These are phyloP conservation scores for Crotalus tigris DNA, from an alignment of 2,113 vertebrate genomes.

Conservation along the genomic window DNA sequence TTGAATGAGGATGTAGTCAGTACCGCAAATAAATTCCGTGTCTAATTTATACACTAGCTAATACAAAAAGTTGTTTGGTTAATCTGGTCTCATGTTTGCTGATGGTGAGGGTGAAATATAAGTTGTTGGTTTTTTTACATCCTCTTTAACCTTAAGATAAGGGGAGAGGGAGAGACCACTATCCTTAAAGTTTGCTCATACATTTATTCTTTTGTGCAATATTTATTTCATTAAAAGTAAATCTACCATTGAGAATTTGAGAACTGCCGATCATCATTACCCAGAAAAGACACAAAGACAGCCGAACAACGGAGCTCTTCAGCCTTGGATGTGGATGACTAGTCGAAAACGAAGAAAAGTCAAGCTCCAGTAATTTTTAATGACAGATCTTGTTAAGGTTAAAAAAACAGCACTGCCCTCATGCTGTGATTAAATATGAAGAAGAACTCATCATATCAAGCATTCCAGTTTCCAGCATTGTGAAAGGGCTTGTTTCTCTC, in stretches of 20 bases:
- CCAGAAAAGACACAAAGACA: slow-evolving; percentile 72
- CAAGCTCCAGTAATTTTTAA: slow-evolving; percentile 84
- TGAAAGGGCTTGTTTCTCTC: slow-evolving; percentile 17
- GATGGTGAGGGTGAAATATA: slow-evolving; percentile 24
- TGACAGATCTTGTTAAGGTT: slow-evolving; percentile 82
- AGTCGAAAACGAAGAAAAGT: slow-evolving; percentile 74
- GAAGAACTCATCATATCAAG: slow-evolving; percentile 42
- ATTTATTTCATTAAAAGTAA: slow-evolving; percentile 45
- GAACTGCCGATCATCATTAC: slow-evolving; percentile 72
- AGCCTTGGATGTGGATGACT: slow-evolving; percentile 68
- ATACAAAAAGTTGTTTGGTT: not conserved
- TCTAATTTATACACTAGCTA: not conserved
- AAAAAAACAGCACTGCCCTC: slow-evolving; percentile 75
- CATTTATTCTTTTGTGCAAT: not conserved
- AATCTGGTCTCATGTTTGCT: not conserved
- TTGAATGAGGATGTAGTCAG: not conserved
- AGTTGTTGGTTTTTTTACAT: not conserved
- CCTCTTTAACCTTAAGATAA: slow-evolving; percentile 40
- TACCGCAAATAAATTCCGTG: not conserved
- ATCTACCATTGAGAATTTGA: slow-evolving; percentile 35
- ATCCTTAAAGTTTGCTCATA: not conserved
- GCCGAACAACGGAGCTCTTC: slow-evolving; percentile 57
- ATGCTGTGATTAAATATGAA: slow-evolving; percentile 70
- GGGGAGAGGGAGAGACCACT: slow-evolving; percentile 1
- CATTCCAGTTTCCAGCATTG: slow-evolving; percentile 26